A percentile compares a stretch with the other conserved stretches of the same genome.
Evolutionary conservation across 1,140 invertebrate species (phyloP).

Genomic region (Drosophila pallidifrons): DNA sequence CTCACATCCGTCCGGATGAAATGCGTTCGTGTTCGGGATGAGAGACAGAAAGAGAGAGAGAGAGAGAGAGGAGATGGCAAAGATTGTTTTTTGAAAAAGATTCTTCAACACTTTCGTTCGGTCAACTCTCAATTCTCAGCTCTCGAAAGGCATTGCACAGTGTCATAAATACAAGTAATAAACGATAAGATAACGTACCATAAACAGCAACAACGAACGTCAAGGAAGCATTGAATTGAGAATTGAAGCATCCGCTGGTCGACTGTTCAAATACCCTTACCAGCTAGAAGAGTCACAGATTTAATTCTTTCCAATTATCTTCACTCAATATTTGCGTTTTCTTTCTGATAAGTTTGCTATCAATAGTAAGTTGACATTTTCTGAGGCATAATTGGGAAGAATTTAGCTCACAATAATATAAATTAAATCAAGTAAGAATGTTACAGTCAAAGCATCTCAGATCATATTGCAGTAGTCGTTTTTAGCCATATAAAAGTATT

Average conservation of each 20-base stretch:
- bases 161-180: slow-evolving; percentile 65
- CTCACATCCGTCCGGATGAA: slow-evolving; percentile 79
- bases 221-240: neutral
- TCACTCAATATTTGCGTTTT: no score
- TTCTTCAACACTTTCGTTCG: slow-evolving; percentile 64
- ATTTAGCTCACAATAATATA: no score
- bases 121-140: slow-evolving; percentile 34
- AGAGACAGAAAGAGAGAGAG: slow-evolving; percentile 7
- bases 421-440: no score
- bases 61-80: neutral
- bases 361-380: no score
- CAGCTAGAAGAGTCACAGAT: no score
- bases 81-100: slow-evolving; percentile 11
- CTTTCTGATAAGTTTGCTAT: no score
- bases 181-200: slow-evolving; percentile 67
- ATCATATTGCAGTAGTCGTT: no score
- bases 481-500: no score
- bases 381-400: no score
- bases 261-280: neutral
- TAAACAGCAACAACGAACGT: slow-evolving; percentile 48
- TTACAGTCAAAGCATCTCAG: no score
- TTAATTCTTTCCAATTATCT: no score
- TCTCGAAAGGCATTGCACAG: slow-evolving; percentile 48
- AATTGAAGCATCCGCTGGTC: neutral
- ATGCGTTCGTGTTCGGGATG: slow-evolving; percentile 56